Percentiles rank a stretch among this genome's conserved stretches.
phyloP scores from a whole-genome alignment of 2,113 vertebrate species.

The Lepus europaeus region DNA sequence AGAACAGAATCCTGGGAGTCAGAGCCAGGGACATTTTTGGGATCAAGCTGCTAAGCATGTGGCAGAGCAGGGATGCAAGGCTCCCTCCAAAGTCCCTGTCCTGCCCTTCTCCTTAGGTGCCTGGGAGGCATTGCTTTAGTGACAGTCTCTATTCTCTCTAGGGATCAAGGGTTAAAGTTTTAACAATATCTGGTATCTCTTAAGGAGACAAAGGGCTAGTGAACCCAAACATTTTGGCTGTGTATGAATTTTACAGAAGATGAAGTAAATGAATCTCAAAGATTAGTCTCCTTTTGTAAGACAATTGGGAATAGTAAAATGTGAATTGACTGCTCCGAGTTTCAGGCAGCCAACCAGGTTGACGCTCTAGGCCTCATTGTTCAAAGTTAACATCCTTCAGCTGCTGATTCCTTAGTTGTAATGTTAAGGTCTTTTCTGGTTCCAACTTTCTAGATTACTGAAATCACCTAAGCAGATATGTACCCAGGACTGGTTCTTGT shows the following conservation, averaged over 20 bases:
- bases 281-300: not conserved
- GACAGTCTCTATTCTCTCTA: not conserved
- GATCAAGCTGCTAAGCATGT: not conserved
- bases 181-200: not conserved
- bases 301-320: not conserved
- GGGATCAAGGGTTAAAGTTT: not conserved
- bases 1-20: not conserved
- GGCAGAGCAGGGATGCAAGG: not conserved
- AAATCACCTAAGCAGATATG: not conserved
- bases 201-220: not conserved
- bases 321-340: not conserved
- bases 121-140: not conserved
- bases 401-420: not conserved
- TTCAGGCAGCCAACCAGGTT: not conserved
- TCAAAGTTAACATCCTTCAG: not conserved
- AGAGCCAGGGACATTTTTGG: not conserved
- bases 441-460: not conserved
- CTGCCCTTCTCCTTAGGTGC: not conserved
- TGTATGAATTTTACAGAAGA: slow-evolving; percentile 37
- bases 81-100: not conserved
- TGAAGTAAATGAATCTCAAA: not conserved
- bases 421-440: not conserved
- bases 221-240: not conserved
- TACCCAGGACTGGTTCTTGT: not conserved
- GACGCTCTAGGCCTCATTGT: not conserved